phyloP scores from a whole-genome alignment of 2,113 vertebrate genomes.

The Poeciliopsis prolifica region DNA sequence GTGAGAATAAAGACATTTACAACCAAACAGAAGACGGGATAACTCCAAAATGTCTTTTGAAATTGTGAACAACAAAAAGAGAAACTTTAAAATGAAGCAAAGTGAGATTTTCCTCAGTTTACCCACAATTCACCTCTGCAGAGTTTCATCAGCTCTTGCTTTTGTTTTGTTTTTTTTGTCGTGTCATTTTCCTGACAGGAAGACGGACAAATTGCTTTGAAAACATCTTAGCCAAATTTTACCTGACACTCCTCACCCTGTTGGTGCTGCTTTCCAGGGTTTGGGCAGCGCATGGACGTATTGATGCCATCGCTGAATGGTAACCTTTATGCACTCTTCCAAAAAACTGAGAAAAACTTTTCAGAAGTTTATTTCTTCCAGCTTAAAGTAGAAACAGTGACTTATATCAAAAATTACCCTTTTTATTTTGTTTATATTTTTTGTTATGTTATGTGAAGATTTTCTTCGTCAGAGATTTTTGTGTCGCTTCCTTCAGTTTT shows the following conservation, averaged over 20 bases:
- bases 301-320: conserved; percentile 9
- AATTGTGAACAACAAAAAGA: not conserved
- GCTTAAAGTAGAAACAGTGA: not conserved
- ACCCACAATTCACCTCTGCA: not conserved
- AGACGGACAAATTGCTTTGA: not conserved
- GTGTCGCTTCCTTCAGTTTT: too few relatives aligned
- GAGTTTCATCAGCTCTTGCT: not conserved
- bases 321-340: not conserved
- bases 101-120: not conserved
- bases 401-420: too few relatives aligned
- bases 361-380: not conserved
- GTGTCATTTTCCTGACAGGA: not conserved
- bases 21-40: not conserved
- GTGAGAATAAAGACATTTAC: not conserved
- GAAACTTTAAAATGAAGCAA: not conserved
- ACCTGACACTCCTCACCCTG: not conserved
- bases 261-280: not conserved
- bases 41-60: not conserved
- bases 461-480: too few relatives aligned
- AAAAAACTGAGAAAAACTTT: too few relatives aligned
- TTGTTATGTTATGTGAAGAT: too few relatives aligned
- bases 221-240: not conserved
- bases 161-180: not conserved
- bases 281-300: not conserved
- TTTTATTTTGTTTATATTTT: too few relatives aligned